These are phyloP conservation scores for Drosophila nigromelanica DNA, from an alignment of 1,140 invertebrate species.

Conservation along the genomic window DNA sequence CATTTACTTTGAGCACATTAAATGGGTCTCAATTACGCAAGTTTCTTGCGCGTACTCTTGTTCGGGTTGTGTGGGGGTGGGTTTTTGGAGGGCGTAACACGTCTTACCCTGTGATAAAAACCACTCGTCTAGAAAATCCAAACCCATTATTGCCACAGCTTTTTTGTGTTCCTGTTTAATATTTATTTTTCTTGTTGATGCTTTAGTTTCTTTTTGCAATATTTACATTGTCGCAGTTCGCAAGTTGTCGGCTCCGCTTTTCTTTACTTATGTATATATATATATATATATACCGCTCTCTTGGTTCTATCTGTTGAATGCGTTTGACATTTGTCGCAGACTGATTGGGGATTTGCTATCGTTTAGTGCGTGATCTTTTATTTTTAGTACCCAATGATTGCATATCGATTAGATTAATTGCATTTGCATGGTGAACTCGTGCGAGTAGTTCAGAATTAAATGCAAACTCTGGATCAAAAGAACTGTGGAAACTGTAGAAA, in stretches of 20 bases:
- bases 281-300: not conserved
- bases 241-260: constrained; percentile 23
- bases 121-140: constrained; percentile 84
- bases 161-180: constrained; percentile 36
- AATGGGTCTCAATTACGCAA: constrained; percentile 71
- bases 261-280: no score
- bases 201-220: constrained; percentile 53
- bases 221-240: constrained; percentile 70
- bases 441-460: constrained; percentile 3
- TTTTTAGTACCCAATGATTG: constrained; percentile 46
- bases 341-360: constrained; percentile 35
- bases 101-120: constrained; percentile 83
- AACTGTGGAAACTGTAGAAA: not conserved
- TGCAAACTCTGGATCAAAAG: not conserved
- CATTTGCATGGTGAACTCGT: constrained; percentile 6
- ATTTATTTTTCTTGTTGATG: constrained; percentile 35
- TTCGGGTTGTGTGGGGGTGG: constrained; percentile 20
- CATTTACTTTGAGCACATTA: constrained; percentile 25
- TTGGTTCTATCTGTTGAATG: constrained; percentile 27
- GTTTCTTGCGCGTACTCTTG: constrained; percentile 35
- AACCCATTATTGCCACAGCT: constrained; percentile 63
- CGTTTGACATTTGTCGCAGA: constrained; percentile 61
- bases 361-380: constrained; percentile 56
- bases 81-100: constrained; percentile 5
- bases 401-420: constrained; percentile 59